Conservation (phyloP, 2,888 invertebrate genomes). For the Philonicus albiceps region DNA sequence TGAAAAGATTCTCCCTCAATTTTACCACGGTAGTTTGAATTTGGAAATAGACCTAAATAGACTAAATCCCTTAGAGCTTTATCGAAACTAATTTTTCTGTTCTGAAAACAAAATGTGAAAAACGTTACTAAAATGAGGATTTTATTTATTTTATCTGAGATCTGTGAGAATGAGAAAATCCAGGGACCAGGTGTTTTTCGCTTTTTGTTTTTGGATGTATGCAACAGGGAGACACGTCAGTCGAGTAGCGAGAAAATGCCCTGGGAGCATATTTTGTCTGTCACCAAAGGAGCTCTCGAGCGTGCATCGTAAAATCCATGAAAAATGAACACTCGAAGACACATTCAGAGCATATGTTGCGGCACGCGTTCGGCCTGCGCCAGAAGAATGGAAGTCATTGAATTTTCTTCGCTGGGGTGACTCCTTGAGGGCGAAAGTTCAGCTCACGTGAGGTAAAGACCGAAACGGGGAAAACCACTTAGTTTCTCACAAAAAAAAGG, state of each 20-base stretch:
- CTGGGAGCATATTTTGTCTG: not conserved
- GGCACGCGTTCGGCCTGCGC: constrained; percentile 12
- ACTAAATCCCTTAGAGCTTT: too few relatives aligned
- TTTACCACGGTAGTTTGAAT: too few relatives aligned
- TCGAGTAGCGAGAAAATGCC: not conserved
- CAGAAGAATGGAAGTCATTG: constrained; percentile 12
- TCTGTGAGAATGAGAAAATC: not conserved
- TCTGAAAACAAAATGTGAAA: not conserved
- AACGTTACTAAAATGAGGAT: not conserved
- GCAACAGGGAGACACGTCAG: not conserved
- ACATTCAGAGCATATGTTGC: constrained; percentile 30
- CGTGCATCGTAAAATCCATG: constrained; percentile 26
- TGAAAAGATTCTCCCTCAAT: too few relatives aligned
- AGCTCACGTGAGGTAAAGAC: not conserved
- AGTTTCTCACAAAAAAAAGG: not conserved
- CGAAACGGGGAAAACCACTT: not conserved
- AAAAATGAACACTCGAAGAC: constrained; percentile 27
- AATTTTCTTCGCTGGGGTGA: constrained; percentile 31
- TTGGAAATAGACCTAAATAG: too few relatives aligned
- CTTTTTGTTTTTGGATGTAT: not conserved
- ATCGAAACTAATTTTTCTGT: not conserved
- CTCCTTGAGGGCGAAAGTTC: constrained; percentile 12
- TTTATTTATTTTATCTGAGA: not conserved
- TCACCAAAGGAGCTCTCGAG: constrained; percentile 7
- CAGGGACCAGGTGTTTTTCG: not conserved